Conservation (phyloP, 64 coral and sea anemone genomes). For the Cladopsammia gracilis region DNA sequence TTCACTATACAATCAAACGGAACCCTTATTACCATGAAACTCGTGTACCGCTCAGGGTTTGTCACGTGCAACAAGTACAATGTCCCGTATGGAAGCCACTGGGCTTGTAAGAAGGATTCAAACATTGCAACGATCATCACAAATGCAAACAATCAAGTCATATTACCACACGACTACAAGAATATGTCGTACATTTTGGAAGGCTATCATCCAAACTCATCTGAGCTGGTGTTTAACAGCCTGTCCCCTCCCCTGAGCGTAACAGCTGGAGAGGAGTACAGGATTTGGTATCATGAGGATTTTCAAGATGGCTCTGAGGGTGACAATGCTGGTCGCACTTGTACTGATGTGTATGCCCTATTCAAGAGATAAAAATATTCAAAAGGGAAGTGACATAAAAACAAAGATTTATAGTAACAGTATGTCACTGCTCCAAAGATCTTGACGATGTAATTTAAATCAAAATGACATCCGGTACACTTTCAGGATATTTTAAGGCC, state of each 20-base stretch:
- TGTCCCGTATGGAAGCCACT: neutral
- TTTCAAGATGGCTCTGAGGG: neutral
- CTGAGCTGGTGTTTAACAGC: conserved; percentile 22
- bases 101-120: neutral
- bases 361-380: no score
- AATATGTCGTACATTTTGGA: neutral
- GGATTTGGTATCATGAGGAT: conserved; percentile 26
- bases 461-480: no score
- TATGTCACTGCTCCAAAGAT: no score
- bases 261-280: neutral
- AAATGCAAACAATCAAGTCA: neutral
- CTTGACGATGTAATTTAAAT: no score
- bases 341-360: no score
- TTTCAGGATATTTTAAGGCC: no score
- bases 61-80: neutral
- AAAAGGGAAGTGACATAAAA: no score
- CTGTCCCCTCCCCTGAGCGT: neutral
- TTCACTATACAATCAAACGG: conserved; percentile 19
- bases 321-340: neutral
- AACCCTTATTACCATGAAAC: conserved; percentile 2
- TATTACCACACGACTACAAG: neutral
- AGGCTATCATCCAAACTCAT: conserved; percentile 18
- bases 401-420: no score
- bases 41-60: conserved; percentile 23
- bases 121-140: neutral